A percentile compares a stretch with the other conserved stretches of the same genome.
Conservation (phyloP, 2,797 vertebrate genomes). For the Octomys mimax region DNA sequence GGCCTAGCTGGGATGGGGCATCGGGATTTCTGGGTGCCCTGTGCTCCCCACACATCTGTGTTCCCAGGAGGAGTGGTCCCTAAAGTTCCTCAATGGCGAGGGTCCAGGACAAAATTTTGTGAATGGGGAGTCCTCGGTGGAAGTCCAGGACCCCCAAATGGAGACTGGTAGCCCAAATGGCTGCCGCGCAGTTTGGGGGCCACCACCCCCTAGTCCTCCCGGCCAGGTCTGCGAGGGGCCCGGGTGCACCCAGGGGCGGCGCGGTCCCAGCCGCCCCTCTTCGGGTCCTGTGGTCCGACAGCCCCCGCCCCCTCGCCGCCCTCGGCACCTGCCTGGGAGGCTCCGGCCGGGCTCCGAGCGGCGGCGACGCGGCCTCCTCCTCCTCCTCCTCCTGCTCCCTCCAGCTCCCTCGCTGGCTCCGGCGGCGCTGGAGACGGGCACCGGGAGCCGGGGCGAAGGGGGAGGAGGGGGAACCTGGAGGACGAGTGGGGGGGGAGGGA, state of each 20-base stretch:
- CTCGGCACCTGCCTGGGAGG: constrained; percentile 85
- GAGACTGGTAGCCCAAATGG: constrained; percentile 74
- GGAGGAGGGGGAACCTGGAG: constrained; percentile 73
- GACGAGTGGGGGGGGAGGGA: constrained; percentile 70
- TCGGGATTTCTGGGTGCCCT: constrained; percentile 47
- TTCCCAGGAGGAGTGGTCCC: constrained; percentile 62
- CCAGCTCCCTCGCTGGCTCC: constrained; percentile 79
- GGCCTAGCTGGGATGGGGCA: constrained; percentile 73
- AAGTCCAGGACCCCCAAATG: constrained; percentile 73
- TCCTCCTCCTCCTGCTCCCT: constrained; percentile 65
- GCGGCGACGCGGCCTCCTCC: constrained; percentile 79
- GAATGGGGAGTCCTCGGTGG: constrained; percentile 69
- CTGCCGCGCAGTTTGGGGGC: constrained; percentile 72
- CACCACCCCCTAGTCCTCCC: constrained; percentile 51
- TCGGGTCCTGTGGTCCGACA: constrained; percentile 19
- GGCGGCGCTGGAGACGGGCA: constrained; percentile 81
- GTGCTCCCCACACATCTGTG: constrained; percentile 30
- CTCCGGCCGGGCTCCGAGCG: constrained; percentile 83
- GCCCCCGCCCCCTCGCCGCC: constrained; percentile 76
- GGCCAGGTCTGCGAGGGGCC: constrained; percentile 21
- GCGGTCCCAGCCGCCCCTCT: constrained; percentile 71
- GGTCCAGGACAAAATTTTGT: constrained; percentile 80
- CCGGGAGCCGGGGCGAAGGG: constrained; percentile 74
- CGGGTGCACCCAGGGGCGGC: constrained; percentile 55
- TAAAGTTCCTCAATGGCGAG: constrained; percentile 69